Evolutionary conservation across 2,888 invertebrate species (phyloP), one percentile per base, ranked within the genome.

Genomic region (Sphaeridia pumilis): DNA sequence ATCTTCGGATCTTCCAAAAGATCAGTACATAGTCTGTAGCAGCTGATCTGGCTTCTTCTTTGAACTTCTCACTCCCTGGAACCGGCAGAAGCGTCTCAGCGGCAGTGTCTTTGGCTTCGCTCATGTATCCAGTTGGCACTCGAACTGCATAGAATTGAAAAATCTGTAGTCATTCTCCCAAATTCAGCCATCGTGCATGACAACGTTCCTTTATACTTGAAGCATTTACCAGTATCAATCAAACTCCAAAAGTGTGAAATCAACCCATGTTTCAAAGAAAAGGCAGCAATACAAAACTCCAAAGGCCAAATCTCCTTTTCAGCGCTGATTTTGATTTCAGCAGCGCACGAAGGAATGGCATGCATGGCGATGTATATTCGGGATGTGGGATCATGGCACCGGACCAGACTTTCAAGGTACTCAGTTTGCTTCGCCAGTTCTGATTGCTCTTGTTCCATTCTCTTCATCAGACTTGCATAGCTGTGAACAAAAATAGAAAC

Each of bases 271-370:
- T 53, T 49, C 1, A 66, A 36, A 28, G 46, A 59, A 48, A 64
- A 66, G 2, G 59, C 58, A 12, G 49, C 60, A 35, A 64, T 43
- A 2, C 58, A 53, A 3, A 66, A 17, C 46, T 66, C 66, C n/a
- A 58, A 20, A 12, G 66, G 66, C 56, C 58, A 59, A 43, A 56
- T 60, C 21, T 56, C 46, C 48, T 50, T 50, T 26, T 57, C 46
- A n/a, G 50, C 53, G n/a, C 46, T 58, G 22, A 36, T 48, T 25
- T 51, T 26, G 25, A 49, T 20, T n/a, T 52, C 54, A 38, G 56
- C 57, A 44, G 58, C 61, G 21, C 59, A 60, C 24, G 56, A 58
- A 31, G 59, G 55, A 10, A 54, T 48, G 0, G 58, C 54, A 35
- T 62, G 59, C 27, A 62, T 55, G 2, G 58, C 42, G 12, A 64